These are phyloP conservation scores for Micromussa lordhowensis DNA, from an alignment of 92 coral and sea anemone genomes.

Conservation along the genomic window DNA sequence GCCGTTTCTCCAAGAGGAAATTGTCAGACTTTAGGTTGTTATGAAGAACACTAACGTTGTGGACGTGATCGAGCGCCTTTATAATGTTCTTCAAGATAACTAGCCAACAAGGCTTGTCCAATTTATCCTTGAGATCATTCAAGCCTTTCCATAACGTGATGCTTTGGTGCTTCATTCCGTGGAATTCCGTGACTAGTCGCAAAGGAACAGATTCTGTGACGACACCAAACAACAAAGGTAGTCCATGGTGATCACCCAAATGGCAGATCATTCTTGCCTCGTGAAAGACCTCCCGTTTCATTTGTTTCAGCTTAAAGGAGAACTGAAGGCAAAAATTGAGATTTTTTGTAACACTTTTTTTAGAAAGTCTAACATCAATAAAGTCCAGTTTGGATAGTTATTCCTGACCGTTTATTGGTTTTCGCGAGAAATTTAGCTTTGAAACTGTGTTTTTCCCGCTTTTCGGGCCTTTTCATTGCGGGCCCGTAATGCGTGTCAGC, in stretches of 20 bases:
- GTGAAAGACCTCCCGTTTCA: constrained; percentile 20
- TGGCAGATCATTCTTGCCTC: constrained; percentile 40
- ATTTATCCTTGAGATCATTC: constrained; percentile 11
- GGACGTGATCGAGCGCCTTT: constrained; percentile 20
- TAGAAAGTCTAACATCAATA: neutral
- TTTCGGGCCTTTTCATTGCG: neutral
- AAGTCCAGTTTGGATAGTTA: neutral
- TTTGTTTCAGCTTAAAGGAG: neutral
- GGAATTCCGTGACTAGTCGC: constrained; percentile 31
- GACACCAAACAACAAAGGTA: constrained; percentile 36
- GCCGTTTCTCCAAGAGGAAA: too few species aligned
- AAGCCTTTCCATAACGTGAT: constrained; percentile 20
- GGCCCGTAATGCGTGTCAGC: constrained; percentile 10
- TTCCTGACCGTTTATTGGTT: neutral
- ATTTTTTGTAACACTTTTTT: constrained; percentile 6
- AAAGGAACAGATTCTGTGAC: constrained; percentile 18
- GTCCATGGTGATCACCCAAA: constrained; percentile 33
- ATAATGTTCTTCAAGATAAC: neutral
- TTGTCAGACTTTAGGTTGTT: too few species aligned
- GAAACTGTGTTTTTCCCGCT: constrained; percentile 7
- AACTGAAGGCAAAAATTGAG: too few species aligned
- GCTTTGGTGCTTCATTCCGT: constrained; percentile 18
- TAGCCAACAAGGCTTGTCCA: constrained; percentile 29
- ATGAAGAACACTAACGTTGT: constrained; percentile 20
- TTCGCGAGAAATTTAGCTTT: neutral